These are phyloP conservation scores for Aegotheles bennettii DNA, from an alignment of 2,113 vertebrate genomes.

Conservation along the genomic window DNA sequence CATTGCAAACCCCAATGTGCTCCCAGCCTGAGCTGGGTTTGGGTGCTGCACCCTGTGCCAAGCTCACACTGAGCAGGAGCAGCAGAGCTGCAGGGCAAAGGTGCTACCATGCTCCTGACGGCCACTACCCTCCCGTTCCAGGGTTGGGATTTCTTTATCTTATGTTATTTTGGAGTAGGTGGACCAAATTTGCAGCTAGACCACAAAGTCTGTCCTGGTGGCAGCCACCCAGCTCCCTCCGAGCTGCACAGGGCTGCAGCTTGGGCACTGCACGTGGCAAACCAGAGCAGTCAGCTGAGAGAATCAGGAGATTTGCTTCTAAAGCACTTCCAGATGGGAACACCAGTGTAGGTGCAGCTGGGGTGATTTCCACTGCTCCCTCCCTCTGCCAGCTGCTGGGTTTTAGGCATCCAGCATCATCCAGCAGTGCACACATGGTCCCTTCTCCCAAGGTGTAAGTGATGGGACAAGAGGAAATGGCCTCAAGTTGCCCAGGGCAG, in stretches of 20 bases:
- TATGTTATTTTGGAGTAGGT: not conserved
- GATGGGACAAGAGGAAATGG: too few species aligned
- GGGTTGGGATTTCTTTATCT: too few species aligned
- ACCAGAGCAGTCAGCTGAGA: fast-evolving
- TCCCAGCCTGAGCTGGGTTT: not conserved
- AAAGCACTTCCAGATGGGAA: fast-evolving
- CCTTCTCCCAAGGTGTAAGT: too few species aligned
- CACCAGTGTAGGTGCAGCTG: fast-evolving
- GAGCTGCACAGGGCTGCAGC: fast-evolving
- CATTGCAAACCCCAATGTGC: too few species aligned
- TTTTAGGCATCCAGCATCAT: not conserved
- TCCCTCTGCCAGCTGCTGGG: fast-evolving
- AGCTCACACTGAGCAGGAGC: too few species aligned
- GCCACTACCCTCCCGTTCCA: not conserved
- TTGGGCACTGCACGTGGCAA: not conserved
- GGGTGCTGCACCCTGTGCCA: too few species aligned
- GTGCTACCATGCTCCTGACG: not conserved
- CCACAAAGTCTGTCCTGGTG: too few species aligned
- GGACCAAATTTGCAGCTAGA: not conserved
- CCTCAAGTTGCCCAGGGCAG: too few species aligned
- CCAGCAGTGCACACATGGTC: fast-evolving
- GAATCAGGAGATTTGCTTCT: not conserved
- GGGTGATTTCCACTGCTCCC: too few species aligned
- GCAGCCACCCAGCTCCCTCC: too few species aligned
- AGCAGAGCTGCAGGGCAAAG: not conserved